These are phyloP conservation scores for Pseudomyrmex dendroicus DNA, from an alignment of 1,140 invertebrate species.

Conservation along the genomic window DNA sequence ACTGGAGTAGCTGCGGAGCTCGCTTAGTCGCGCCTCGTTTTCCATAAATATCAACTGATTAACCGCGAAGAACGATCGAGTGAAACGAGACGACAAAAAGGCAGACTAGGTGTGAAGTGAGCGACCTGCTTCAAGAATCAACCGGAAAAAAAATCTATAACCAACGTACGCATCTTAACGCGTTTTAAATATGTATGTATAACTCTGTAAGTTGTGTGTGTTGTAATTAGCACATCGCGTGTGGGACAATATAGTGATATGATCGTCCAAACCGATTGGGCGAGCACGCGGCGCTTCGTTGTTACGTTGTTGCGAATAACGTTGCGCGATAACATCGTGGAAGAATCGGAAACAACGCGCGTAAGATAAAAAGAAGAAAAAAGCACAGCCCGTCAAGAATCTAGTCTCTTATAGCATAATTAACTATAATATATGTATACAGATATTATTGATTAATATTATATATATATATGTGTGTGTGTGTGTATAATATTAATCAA, in stretches of 20 bases:
- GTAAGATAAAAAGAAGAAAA: not conserved
- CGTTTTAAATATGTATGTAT: constrained; percentile 74
- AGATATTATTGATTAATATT: constrained; percentile 32
- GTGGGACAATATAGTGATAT: constrained; percentile 64
- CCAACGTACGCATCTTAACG: constrained; percentile 59
- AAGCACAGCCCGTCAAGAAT: constrained; percentile 72
- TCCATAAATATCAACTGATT: constrained; percentile 31
- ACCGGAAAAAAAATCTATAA: constrained; percentile 54
- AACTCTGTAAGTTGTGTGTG: constrained; percentile 72
- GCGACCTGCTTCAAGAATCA: constrained; percentile 47
- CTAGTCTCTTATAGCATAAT: constrained; percentile 78
- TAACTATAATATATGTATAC: constrained; percentile 31
- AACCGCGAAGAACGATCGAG: constrained; percentile 20
- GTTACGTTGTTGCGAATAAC: not conserved
- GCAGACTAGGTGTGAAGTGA: constrained; percentile 27
- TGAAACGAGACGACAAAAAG: constrained; percentile 10
- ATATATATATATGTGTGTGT: constrained; percentile 47
- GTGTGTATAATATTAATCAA: constrained; percentile 72
- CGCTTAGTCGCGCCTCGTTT: constrained; percentile 11
- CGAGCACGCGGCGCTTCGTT: constrained; percentile 23
- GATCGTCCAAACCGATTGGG: constrained; percentile 44
- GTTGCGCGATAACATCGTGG: constrained; percentile 8
- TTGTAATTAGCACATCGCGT: constrained; percentile 68
- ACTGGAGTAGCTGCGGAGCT: constrained; percentile 34
- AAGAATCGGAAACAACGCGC: constrained; percentile 50